phyloP scores from a whole-genome alignment of 2,797 vertebrate species.

The Cottoperca gobio region DNA sequence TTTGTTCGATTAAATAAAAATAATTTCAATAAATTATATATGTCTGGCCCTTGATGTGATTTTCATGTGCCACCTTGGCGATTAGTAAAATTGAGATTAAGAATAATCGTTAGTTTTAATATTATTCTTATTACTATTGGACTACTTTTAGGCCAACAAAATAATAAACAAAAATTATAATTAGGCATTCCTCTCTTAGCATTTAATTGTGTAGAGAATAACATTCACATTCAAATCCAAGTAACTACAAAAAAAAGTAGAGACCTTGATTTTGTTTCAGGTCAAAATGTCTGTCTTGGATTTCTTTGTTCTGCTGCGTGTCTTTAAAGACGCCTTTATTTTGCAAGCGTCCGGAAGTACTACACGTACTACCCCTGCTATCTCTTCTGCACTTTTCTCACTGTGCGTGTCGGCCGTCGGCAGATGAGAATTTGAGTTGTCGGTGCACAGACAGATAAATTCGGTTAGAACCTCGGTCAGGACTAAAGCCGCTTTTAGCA shows the following conservation, averaged over 20 bases:
- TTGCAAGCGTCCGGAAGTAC: constrained; percentile 28
- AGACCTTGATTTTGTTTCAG: no score
- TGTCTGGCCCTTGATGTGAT: no score
- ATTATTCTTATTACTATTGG: neutral
- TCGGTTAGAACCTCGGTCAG: neutral
- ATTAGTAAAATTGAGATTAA: neutral
- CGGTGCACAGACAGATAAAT: no score
- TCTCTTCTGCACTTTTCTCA: no score
- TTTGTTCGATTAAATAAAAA: no score
- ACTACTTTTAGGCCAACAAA: neutral
- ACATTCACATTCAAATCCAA: no score
- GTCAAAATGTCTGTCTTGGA: no score
- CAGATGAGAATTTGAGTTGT: neutral
- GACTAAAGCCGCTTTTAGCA: neutral
- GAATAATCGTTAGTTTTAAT: no score
- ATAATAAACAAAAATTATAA: neutral
- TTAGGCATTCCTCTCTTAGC: no score
- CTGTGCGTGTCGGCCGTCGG: neutral
- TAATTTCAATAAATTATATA: no score
- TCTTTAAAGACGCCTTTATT: constrained; percentile 45
- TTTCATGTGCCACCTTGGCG: no score
- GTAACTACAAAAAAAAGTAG: neutral
- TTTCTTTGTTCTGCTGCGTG: neutral
- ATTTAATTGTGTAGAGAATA: no score
- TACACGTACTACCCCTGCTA: neutral